Evolutionary conservation across 2,113 vertebrate genomes (phyloP).

Genomic region (Lepisosteus osseus): DNA sequence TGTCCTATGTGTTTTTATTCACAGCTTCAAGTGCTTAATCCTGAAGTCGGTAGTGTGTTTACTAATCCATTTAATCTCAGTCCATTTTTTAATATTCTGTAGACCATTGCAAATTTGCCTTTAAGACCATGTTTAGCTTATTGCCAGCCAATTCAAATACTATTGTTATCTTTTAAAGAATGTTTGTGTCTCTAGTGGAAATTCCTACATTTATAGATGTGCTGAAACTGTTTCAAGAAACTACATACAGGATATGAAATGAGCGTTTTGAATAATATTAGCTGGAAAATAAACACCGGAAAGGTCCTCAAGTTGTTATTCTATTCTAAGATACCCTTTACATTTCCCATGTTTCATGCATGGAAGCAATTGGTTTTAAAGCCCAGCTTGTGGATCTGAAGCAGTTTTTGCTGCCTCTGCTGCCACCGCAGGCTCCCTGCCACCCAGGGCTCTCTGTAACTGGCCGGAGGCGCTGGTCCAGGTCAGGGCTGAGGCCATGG

Average conservation of each 20-base stretch:
- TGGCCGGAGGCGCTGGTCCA: too few relatives aligned
- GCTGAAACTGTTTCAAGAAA: slow-evolving; percentile 57
- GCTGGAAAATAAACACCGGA: slow-evolving; percentile 33
- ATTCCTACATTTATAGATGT: slow-evolving; percentile 21
- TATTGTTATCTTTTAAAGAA: slow-evolving; percentile 45
- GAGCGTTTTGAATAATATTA: slow-evolving; percentile 44
- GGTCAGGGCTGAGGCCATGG: too few relatives aligned
- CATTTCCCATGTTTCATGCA: too few relatives aligned
- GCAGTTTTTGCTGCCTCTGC: too few relatives aligned
- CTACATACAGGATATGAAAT: slow-evolving; percentile 45
- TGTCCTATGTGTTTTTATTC: neutral
- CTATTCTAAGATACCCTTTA: slow-evolving; percentile 32
- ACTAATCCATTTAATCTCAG: neutral
- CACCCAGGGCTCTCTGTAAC: too few relatives aligned
- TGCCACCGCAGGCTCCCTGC: too few relatives aligned
- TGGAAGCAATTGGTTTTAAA: too few relatives aligned
- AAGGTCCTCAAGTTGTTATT: slow-evolving; percentile 29
- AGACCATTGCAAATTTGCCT: slow-evolving; percentile 28
- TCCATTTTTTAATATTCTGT: slow-evolving; percentile 17
- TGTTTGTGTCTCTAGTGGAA: slow-evolving; percentile 47
- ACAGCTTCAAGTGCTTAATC: neutral
- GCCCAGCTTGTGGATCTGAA: too few relatives aligned
- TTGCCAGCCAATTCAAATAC: slow-evolving; percentile 46
- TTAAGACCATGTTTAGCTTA: slow-evolving; percentile 36
- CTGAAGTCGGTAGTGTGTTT: too few relatives aligned